Base-by-base conservation (phyloP, 2,888 invertebrate species). In the Actias luna region DNA sequence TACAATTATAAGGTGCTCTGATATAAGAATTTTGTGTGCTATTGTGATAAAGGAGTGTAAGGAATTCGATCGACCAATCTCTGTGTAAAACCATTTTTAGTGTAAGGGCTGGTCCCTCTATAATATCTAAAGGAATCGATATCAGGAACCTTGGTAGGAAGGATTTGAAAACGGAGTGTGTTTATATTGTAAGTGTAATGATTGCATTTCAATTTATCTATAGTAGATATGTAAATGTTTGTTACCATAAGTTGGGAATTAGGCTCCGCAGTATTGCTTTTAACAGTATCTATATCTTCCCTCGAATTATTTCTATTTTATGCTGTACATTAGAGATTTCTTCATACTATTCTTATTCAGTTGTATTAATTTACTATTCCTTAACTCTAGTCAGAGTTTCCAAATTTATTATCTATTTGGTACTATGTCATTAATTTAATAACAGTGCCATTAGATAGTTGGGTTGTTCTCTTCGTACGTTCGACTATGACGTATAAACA, bases 1-100 rank as follows among this genome's bases (percentile, higher is more conserved):
- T 93, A 92, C 92, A 91, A 92, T 93, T 92, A 89, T 91, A 91
- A 92, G 93, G 93, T 93, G 93, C 93, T 93, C 92, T 90, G 87
- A 88, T 82, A 85, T 92, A 50, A 91, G 89, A 85, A 86, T 87
- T 87, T 87, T 83, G 83, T 83, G 83, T 84, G 87, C 84, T 84
- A 84, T 87, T 89, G 90, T 90, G 91, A 90, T 90, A 88, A 83
- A 81, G 83, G 78, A n/a, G 42, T 77, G 75, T 86, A 87, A 81
- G 82, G 81, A 85, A 84, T 84, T 81, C 77, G 87, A 85, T 82
- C 86, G 89, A 89, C 91, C 90, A 88, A 89, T 89, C 76, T 85
- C 80, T 85, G 80, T 84, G n/a, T 83, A 82, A 79, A 78, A 85
- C 85, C 77, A 78, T 86, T 81, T 83, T 80, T 79, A 84, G 75